Evolutionary conservation across 1,140 invertebrate species (phyloP).

Genomic region (Atta texana): DNA sequence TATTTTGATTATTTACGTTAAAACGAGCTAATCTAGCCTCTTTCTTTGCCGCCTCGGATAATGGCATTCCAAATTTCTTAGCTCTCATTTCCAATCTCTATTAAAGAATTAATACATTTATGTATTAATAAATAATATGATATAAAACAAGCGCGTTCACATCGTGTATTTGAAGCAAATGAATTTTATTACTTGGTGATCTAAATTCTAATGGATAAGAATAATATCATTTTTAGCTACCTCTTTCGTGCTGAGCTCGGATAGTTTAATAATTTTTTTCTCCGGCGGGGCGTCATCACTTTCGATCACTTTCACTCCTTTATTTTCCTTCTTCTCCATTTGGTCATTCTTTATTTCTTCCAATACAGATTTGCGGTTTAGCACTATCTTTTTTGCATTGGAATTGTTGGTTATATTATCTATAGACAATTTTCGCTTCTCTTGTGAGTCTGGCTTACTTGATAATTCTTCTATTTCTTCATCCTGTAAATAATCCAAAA

Average conservation of each 20-base stretch:
- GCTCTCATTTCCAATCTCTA: conserved; percentile 91
- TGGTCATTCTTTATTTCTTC: conserved; percentile 82
- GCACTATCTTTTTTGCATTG: conserved; percentile 88
- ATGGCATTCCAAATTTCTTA: conserved; percentile 91
- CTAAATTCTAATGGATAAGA: neutral
- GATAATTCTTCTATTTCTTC: conserved; percentile 84
- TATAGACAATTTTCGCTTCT: conserved; percentile 81
- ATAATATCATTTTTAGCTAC: conserved; percentile 76
- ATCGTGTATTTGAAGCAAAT: neutral
- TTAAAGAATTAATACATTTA: conserved; percentile 66
- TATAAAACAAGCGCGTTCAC: neutral
- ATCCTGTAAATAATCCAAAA: conserved; percentile 76
- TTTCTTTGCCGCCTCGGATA: conserved; percentile 88
- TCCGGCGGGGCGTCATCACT: conserved; percentile 71
- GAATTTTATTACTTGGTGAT: neutral
- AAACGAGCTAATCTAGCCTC: conserved; percentile 90
- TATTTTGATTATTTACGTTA: conserved; percentile 81
- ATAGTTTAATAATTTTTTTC: conserved; percentile 88
- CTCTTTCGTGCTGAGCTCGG: conserved; percentile 89
- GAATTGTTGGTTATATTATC: conserved; percentile 76
- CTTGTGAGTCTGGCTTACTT: conserved; percentile 82
- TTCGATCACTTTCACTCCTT: conserved; percentile 67
- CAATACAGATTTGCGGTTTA: conserved; percentile 89
- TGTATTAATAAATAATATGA: conserved; percentile 8
- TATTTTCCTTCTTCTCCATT: conserved; percentile 73